Conservation (phyloP, 2,113 vertebrate genomes). For the Rhinopithecus roxellana region DNA sequence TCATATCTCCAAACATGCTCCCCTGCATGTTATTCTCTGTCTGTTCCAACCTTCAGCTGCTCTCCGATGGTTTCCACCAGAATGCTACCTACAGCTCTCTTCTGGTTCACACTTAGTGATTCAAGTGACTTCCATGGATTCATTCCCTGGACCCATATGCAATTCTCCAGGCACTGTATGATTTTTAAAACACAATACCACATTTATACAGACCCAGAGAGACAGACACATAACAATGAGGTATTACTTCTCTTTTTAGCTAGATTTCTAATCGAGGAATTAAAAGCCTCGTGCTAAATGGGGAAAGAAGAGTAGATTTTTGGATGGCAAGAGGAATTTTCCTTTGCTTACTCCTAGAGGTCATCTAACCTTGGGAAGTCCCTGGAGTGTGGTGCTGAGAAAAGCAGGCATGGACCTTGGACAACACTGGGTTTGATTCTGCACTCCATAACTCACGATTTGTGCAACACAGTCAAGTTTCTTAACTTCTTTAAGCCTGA, state of each 20-base stretch:
- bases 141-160: neutral
- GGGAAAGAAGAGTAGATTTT: neutral
- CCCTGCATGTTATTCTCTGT: neutral
- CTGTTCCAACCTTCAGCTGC: neutral
- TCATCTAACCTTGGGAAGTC: neutral
- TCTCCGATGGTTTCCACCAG: neutral
- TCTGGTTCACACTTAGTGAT: neutral
- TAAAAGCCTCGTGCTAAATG: neutral
- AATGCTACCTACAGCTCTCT: neutral
- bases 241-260: neutral
- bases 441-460: neutral
- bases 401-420: neutral
- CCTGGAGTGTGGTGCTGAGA: neutral
- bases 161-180: neutral
- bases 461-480: neutral
- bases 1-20: neutral
- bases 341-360: neutral
- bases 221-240: neutral
- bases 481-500: neutral
- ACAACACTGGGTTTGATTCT: neutral
- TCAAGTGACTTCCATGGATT: neutral
- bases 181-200: neutral
- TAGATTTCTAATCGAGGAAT: slow-evolving; percentile 1
- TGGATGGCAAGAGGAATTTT: neutral
- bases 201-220: neutral